Evolutionary conservation across 2,797 vertebrate species (phyloP), one percentile per base, ranked within the genome.

Genomic region (Sebastiscus tertius): DNA sequence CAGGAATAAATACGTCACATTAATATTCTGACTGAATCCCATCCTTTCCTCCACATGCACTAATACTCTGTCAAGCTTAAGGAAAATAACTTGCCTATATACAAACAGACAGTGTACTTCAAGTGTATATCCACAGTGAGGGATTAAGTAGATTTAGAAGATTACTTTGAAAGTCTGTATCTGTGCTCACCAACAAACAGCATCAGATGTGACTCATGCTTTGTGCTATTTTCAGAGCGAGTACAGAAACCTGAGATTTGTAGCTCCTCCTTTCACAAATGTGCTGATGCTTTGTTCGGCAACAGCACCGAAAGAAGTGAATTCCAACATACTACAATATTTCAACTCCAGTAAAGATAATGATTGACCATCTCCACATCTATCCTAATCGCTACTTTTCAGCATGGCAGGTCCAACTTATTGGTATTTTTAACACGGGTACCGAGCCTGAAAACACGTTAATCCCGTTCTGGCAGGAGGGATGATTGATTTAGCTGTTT

Each of bases 141-240:
- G 83, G 86, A 87, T 91, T 88, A 85, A 70, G 78, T 29, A 33
- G 82, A 77, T 66, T 87, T 69, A 84, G 49, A 75, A 81, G 87
- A 87, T 93, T 89, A 82, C 39, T 60, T 58, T 72, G 62, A 39
- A 77, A 62, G 73, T 81, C 72, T 80, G 72, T 52, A 39, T 49
- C 3, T 77, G 67, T 60, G 68, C 20, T 78, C 74, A 26, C 1
- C 66, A 64, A 77, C 74, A 68, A 67, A 66, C 64, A 58, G 62
- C n/a, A 1, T 78, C 52, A 73, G 39, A 83, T 52, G 54, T 16
- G 65, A 75, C 16, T 76, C 16, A 10, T 8, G 56, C 22, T 36
- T 36, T 61, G 22, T 65, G 75, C 55, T 81, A 77, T 80, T 82
- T 27, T 6, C 63, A 76, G 55, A 66, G 26, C 0, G 12, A 33